These are phyloP conservation scores for Danio rerio DNA, from an alignment of 2,113 vertebrate species.

Conservation along the genomic window GRCz12tu NC_133187.1:14652501-14653000, in stretches of 20 bases:
- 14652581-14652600: neutral
- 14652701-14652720: constrained; percentile 9
- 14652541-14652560: neutral
- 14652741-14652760: neutral
- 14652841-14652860: constrained; percentile 5
- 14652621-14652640: neutral
- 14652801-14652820: neutral
- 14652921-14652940: neutral
- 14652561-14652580: neutral
- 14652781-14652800: constrained; percentile 35
- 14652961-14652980: neutral
- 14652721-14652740: neutral
- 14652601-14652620: neutral
- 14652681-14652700: constrained; percentile 7
- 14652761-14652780: neutral
- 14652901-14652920: neutral
- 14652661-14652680: neutral
- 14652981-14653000: neutral
- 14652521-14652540: neutral
- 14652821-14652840: neutral
- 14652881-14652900: neutral
- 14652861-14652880: neutral
- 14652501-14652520: no score
- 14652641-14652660: constrained; percentile 26
- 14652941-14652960: neutral